Evolutionary conservation across 2,113 vertebrate species (phyloP).

Genomic region (Epinephelus fuscoguttatus): DNA sequence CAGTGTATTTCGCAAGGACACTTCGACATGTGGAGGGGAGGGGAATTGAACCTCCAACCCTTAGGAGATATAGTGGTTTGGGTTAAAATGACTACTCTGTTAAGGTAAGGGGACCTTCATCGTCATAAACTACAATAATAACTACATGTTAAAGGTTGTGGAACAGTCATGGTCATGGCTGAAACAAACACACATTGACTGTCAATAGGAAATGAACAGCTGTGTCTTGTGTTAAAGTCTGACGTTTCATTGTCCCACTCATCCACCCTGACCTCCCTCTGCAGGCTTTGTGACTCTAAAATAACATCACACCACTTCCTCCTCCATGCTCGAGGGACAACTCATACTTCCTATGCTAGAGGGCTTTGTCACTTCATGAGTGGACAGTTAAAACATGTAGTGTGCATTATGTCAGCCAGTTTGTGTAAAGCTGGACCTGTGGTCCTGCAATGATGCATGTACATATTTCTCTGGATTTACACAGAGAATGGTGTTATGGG

Average conservation of each 20-base stretch:
- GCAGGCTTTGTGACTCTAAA: background rate
- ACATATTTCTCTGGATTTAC: background rate
- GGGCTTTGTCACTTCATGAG: background rate
- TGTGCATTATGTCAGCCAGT: background rate
- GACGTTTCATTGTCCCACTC: background rate
- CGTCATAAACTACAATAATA: background rate
- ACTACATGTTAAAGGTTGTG: background rate
- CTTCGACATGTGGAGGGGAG: background rate
- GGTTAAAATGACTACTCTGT: background rate
- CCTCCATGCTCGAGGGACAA: background rate
- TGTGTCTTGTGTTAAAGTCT: background rate
- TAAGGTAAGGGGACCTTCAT: background rate
- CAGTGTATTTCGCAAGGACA: background rate
- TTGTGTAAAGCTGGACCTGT: background rate
- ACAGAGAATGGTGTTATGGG: constrained; percentile 3
- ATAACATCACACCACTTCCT: background rate
- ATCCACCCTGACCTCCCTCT: background rate
- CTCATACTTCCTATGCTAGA: background rate
- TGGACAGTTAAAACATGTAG: background rate
- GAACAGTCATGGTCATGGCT: background rate
- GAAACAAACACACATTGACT: background rate
- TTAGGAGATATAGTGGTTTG: background rate
- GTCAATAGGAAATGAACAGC: background rate
- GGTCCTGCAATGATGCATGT: background rate
- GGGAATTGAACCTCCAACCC: background rate